A percentile compares a stretch with the other conserved stretches of the same genome.
phyloP scores from a whole-genome alignment of 1,140 invertebrate species.

The Monomorium pharaonis region DNA sequence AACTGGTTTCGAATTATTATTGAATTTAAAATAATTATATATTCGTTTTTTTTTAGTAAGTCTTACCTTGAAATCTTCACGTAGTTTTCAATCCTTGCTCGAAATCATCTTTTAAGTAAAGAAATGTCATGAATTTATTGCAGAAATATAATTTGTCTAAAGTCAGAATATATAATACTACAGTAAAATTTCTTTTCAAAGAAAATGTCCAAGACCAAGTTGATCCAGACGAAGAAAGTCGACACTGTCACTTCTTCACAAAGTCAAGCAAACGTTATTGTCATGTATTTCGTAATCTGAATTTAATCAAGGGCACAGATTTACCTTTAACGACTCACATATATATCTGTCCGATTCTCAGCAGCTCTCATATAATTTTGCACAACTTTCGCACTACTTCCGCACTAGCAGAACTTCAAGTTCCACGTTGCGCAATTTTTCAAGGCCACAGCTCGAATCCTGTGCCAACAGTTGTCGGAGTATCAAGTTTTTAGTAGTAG shows the following conservation, averaged over 20 bases:
- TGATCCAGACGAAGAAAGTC: not conserved
- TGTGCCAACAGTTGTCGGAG: slow-evolving; percentile 25
- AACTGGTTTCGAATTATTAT: not conserved
- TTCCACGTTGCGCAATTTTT: slow-evolving; percentile 44
- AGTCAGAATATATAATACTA: not conserved
- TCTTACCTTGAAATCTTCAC: slow-evolving; percentile 17
- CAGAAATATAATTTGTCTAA: slow-evolving; percentile 16
- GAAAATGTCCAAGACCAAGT: not conserved
- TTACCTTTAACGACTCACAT: slow-evolving; percentile 32
- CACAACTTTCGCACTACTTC: slow-evolving; percentile 58
- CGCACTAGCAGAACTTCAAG: slow-evolving; percentile 45
- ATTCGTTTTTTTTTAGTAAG: not conserved
- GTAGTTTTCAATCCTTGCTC: not conserved
- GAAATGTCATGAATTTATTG: not conserved
- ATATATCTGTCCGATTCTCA: not conserved
- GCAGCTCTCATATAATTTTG: slow-evolving; percentile 35
- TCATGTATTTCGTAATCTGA: not conserved
- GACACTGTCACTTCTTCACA: not conserved
- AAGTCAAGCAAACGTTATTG: slow-evolving; percentile 9
- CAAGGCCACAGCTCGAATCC: slow-evolving; percentile 57
- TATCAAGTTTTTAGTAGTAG: not conserved
- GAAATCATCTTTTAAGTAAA: not conserved
- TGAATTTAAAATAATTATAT: not conserved
- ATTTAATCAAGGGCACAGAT: slow-evolving; percentile 7
- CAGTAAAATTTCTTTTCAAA: not conserved